Evolutionary conservation across 2,797 vertebrate genomes (phyloP).

Genomic region (Tinamus major): DNA sequence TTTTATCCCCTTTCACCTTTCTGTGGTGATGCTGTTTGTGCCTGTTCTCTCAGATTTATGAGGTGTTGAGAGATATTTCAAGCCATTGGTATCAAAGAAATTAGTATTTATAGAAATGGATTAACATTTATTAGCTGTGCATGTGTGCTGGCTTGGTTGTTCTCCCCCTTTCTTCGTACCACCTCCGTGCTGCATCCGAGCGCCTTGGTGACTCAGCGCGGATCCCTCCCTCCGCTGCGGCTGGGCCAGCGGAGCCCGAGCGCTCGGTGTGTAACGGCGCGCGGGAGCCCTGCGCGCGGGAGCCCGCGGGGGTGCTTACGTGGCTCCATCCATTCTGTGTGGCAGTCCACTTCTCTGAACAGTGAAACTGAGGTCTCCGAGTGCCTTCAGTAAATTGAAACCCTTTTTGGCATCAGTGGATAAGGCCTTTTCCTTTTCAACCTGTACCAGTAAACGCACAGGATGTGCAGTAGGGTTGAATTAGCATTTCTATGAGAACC

Average conservation of each 20-base stretch:
- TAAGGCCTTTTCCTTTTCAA: constrained; percentile 13
- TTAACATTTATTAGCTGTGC: neutral
- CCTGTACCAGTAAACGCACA: neutral
- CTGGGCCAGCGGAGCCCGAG: neutral
- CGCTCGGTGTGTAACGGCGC: neutral
- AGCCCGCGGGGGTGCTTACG: neutral
- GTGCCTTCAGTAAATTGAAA: neutral
- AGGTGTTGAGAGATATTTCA: neutral
- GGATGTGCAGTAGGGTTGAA: neutral
- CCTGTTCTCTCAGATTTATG: neutral
- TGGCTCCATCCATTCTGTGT: neutral
- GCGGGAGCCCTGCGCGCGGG: neutral
- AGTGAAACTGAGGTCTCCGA: neutral
- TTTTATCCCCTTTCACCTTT: neutral
- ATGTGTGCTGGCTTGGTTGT: rapidly evolving
- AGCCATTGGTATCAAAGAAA: neutral
- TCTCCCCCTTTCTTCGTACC: neutral
- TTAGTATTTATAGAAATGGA: neutral
- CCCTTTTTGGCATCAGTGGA: neutral
- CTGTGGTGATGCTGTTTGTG: neutral
- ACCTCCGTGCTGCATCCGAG: neutral
- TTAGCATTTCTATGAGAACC: constrained; percentile 45
- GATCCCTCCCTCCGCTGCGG: neutral
- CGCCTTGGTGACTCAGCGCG: constrained; percentile 7
- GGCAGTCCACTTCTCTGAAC: constrained; percentile 14